Percentiles rank a stretch among this genome's conserved stretches.
phyloP scores from a whole-genome alignment of 2,113 vertebrate species.

The Cepphus grylle region DNA sequence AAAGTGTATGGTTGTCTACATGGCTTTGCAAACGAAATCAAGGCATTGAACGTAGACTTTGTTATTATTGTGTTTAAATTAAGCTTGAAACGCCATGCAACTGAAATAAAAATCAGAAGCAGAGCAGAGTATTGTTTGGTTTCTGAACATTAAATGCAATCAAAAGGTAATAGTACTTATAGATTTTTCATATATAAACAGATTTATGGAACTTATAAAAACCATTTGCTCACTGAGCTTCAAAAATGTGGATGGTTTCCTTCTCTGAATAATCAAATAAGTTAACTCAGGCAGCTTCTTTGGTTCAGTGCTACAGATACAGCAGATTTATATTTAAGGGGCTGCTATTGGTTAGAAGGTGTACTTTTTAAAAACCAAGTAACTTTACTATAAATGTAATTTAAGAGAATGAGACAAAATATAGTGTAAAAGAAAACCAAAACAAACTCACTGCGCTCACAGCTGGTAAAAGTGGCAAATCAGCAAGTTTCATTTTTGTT shows the following conservation, averaged over 20 bases:
- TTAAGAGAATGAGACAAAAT: not conserved
- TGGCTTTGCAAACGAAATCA: conserved; percentile 51
- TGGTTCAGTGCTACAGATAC: not conserved
- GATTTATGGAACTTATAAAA: conserved; percentile 39
- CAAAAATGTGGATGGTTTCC: conserved; percentile 12
- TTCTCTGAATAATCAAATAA: conserved; percentile 27
- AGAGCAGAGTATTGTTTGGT: not conserved
- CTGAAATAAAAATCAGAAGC: conserved; percentile 49
- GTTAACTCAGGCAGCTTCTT: not conserved
- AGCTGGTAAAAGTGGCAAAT: not conserved
- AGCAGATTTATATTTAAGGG: not conserved
- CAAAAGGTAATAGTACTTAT: conserved; percentile 24
- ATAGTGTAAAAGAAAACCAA: not conserved
- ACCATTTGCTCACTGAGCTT: not conserved
- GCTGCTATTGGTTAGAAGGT: not conserved
- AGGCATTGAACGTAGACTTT: not conserved
- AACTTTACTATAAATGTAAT: not conserved
- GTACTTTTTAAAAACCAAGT: not conserved
- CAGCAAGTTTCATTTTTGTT: not conserved
- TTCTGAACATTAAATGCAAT: conserved; percentile 63
- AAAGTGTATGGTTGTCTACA: not conserved
- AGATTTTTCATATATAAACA: conserved; percentile 51
- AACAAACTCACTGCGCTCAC: not conserved
- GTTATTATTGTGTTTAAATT: conserved; percentile 35
- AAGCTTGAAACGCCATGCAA: conserved; percentile 41